These are phyloP conservation scores for Drosophila pseudotalamancana DNA, from an alignment of 2,888 invertebrate species.

Conservation along the genomic window DNA sequence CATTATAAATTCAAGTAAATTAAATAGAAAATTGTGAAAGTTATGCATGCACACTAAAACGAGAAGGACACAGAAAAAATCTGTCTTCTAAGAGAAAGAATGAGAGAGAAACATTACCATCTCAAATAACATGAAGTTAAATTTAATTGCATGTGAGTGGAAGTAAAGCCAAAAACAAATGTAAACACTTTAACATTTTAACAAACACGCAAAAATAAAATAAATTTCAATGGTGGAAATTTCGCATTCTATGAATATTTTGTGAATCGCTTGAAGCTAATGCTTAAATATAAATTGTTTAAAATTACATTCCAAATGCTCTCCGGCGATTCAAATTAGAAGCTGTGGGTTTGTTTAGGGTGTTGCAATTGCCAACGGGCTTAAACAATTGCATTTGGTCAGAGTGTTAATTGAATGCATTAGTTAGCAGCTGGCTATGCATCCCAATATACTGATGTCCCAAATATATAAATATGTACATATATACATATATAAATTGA, in stretches of 20 bases:
- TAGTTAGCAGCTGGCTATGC: slow-evolving; percentile 43
- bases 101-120: not conserved
- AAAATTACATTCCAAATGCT: slow-evolving; percentile 4
- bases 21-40: slow-evolving; percentile 52
- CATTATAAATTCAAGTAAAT: slow-evolving; percentile 57
- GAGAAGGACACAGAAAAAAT: not conserved
- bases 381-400: slow-evolving; percentile 46
- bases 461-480: not conserved
- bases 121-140: slow-evolving; percentile 18
- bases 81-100: not conserved
- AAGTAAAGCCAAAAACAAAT: not conserved
- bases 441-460: not conserved
- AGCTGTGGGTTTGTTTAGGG: not conserved
- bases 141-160: slow-evolving; percentile 50
- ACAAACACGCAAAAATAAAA: slow-evolving; percentile 14
- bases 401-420: slow-evolving; percentile 37
- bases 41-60: not conserved
- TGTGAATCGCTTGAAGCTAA: not conserved
- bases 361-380: slow-evolving; percentile 4
- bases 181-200: slow-evolving; percentile 10
- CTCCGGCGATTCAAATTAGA: slow-evolving; percentile 5
- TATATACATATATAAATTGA: not conserved
- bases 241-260: not conserved
- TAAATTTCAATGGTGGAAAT: not conserved
- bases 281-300: not conserved